Base-by-base conservation (phyloP, 92 coral and sea anemone species). In the Pocillopora grandis region DNA sequence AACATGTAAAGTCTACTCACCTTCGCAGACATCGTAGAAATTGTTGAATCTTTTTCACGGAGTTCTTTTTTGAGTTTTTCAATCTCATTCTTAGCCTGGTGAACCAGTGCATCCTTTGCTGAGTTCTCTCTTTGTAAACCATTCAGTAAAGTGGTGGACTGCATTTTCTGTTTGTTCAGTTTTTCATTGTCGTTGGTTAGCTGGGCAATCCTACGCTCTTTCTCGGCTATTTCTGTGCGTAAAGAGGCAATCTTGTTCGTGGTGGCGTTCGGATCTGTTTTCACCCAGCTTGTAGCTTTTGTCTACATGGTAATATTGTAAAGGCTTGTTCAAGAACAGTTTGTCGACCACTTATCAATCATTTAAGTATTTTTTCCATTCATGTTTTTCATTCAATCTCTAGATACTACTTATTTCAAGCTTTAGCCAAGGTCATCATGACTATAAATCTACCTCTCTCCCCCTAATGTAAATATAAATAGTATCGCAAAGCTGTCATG, bases 91-190 rank as follows among this genome's bases (percentile, higher is more conserved):
- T 93, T 95, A 2, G 92, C 91, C 80, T 95, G 98, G 11, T 93
- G 95, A n/a, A 91, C 78, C 64, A 95, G 79, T 12, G 97, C 87
- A 76, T 95, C 98, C 80, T 95, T 95, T 12, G 98, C 93, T 10
- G 97, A 93, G 88, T 91, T 95, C 36, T 95, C 98, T 63, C 97
- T 80, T 86, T 95, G 98, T 37, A 95, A 67, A 35, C 93, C 90
- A 84, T 95, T 95, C 92, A 95, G 85, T 17, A 95, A 78, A 8
- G 92, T 88, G 12, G 97, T 86, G 5, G 97, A 90, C 79, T 95
- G 98, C 70, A 88, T 76, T 85, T 91, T 94, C 19, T 93, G 95
- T 76, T 95, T 95, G 90, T 87, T 95, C 13, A 79, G 86, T 71
- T 93, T 95, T 78, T 94, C 95, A 23, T 85, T 75, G 55, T 90